phyloP scores from a whole-genome alignment of 2,888 invertebrate species.

The Fragum sueziense region DNA sequence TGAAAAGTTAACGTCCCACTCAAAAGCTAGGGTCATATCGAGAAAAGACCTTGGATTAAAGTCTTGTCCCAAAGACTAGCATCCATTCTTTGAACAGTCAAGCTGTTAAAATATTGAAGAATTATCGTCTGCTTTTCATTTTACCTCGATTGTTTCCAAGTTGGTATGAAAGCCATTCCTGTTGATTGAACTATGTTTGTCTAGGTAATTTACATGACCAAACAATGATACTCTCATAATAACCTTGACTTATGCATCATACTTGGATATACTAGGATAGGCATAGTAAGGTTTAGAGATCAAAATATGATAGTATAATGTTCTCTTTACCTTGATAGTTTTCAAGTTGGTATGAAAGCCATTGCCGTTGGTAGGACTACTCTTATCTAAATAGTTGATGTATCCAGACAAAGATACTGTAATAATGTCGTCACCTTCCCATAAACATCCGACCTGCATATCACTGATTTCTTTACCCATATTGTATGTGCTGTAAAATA shows the following conservation, averaged over 20 bases:
- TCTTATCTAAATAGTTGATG: conserved; percentile 95
- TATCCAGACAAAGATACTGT: conserved; percentile 97
- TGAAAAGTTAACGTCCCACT: no score
- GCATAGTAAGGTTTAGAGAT: no score
- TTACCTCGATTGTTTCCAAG: conserved; percentile 6
- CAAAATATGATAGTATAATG: no score
- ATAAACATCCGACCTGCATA: conserved; percentile 93
- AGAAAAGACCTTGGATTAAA: no score
- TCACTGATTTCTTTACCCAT: conserved; percentile 87
- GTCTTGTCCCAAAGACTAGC: no score
- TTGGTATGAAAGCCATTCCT: not conserved
- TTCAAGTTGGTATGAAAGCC: conserved; percentile 7
- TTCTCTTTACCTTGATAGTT: conserved; percentile 10
- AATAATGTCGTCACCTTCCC: conserved; percentile 95
- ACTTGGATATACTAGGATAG: no score
- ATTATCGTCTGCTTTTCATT: no score
- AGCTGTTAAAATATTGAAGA: no score
- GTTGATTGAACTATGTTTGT: conserved; percentile 89
- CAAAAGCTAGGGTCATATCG: no score
- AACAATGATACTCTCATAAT: conserved; percentile 98
- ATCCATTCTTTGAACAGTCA: no score
- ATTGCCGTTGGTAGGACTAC: conserved; percentile 86
- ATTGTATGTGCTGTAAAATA: conserved; percentile 88
- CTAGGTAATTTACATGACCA: conserved; percentile 97
- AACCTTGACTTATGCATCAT: no score